A percentile compares a stretch with the other conserved stretches of the same genome.
phyloP scores from a whole-genome alignment of 1,140 invertebrate species.

The Lasioglossum baleicum region DNA sequence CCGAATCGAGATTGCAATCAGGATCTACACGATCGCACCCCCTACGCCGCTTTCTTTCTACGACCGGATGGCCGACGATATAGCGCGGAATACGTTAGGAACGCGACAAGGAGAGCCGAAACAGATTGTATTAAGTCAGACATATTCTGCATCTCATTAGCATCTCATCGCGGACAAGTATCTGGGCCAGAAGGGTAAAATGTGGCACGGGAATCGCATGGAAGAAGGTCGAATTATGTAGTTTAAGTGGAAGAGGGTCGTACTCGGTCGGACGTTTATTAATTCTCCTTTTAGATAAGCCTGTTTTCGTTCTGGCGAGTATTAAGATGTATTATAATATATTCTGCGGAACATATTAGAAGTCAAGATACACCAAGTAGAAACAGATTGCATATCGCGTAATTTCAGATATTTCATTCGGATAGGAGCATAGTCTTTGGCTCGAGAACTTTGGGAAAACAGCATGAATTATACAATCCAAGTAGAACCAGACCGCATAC shows the following conservation, averaged over 20 bases:
- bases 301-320: no score
- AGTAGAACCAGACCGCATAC: no score
- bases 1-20: constrained; percentile 38
- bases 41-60: background rate
- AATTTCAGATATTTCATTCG: no score
- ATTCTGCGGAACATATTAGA: no score
- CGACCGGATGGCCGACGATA: background rate
- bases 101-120: background rate
- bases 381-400: no score
- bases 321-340: no score
- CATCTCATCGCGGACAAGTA: background rate
- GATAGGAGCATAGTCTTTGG: no score
- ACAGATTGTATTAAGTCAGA: background rate
- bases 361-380: no score
- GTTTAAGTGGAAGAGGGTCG: background rate
- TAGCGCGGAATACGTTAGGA: background rate
- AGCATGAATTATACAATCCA: no score
- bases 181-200: background rate
- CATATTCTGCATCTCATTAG: background rate
- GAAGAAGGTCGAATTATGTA: background rate
- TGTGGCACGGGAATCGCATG: background rate
- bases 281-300: background rate
- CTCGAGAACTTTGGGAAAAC: no score
- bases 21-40: constrained; percentile 31
- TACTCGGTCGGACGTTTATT: background rate